Conservation (phyloP, 2,888 invertebrate species). For the Rotaria socialis region DNA sequence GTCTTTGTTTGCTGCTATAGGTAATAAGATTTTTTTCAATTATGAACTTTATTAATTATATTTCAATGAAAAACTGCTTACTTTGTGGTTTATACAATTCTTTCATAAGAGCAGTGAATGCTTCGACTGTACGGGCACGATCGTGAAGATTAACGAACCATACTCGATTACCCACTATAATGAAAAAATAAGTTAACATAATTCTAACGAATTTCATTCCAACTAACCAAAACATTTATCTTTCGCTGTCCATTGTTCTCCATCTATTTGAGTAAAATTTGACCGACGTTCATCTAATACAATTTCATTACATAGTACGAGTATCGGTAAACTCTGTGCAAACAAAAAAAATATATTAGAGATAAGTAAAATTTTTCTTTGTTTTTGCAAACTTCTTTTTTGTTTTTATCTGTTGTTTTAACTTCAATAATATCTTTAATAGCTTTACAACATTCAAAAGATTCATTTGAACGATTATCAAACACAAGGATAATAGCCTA, state of each 20-base stretch:
- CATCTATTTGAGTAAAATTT: neutral
- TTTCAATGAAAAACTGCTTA: neutral
- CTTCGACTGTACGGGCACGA: constrained; percentile 6
- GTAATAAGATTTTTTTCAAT: neutral
- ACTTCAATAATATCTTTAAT: constrained; percentile 5
- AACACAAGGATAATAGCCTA: constrained; percentile 34
- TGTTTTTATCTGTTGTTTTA: constrained; percentile 18
- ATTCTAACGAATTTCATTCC: neutral
- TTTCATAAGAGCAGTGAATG: constrained; percentile 3
- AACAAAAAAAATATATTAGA: neutral
- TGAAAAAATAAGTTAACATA: neutral
- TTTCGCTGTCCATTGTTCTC: constrained; percentile 3
- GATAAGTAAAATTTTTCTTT: neutral
- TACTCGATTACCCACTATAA: neutral
- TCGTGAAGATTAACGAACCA: constrained; percentile 24
- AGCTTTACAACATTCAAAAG: constrained; percentile 29
- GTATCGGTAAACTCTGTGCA: neutral
- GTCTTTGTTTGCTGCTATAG: constrained; percentile 19
- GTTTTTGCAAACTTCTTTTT: neutral
- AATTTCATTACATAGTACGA: neutral
- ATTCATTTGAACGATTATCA: constrained; percentile 33
- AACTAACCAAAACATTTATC: constrained; percentile 34
- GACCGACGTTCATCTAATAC: neutral
- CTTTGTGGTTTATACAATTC: constrained; percentile 36
- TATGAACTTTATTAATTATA: neutral